Evolutionary conservation across 2,888 invertebrate genomes (phyloP).

Genomic region (Erebia aethiops): DNA sequence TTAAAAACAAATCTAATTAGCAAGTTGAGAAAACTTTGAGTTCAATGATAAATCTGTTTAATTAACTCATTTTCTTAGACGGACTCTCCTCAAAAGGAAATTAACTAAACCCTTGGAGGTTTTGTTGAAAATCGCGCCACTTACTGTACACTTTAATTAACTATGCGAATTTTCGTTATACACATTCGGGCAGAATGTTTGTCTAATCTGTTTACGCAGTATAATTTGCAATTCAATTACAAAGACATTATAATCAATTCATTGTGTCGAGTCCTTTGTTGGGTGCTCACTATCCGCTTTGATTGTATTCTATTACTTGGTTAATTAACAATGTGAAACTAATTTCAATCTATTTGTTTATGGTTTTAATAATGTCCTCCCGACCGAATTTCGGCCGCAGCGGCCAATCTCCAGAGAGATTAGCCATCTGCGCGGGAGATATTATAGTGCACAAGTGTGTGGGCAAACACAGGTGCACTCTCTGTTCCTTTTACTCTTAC

Average conservation of each 20-base stretch:
- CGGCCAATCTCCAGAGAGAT: too few relatives aligned
- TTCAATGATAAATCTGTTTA: slow-evolving; percentile 11
- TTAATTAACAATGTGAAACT: slow-evolving; percentile 9
- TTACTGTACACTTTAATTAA: slow-evolving; percentile 1
- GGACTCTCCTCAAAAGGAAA: slow-evolving; percentile 15
- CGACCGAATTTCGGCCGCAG: too few relatives aligned
- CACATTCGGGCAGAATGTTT: slow-evolving; percentile 3
- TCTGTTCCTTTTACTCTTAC: too few relatives aligned
- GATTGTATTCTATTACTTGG: not conserved
- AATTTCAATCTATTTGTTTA: not conserved
- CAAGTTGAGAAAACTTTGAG: not conserved
- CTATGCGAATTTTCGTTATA: not conserved
- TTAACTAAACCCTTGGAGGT: slow-evolving; percentile 8
- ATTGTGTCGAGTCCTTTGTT: slow-evolving; percentile 16
- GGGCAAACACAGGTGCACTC: too few relatives aligned
- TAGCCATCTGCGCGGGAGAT: too few relatives aligned
- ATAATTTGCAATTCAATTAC: slow-evolving; percentile 27
- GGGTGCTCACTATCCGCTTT: slow-evolving; percentile 3
- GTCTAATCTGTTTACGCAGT: slow-evolving; percentile 14
- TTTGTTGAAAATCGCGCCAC: slow-evolving; percentile 8
- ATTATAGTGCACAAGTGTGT: too few relatives aligned
- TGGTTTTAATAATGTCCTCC: too few relatives aligned
- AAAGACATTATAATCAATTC: slow-evolving; percentile 23
- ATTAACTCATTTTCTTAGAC: slow-evolving; percentile 16
- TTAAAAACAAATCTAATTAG: slow-evolving; percentile 11